Conservation (phyloP, 2,113 vertebrate genomes). For the Phalacrocorax pelagicus region DNA sequence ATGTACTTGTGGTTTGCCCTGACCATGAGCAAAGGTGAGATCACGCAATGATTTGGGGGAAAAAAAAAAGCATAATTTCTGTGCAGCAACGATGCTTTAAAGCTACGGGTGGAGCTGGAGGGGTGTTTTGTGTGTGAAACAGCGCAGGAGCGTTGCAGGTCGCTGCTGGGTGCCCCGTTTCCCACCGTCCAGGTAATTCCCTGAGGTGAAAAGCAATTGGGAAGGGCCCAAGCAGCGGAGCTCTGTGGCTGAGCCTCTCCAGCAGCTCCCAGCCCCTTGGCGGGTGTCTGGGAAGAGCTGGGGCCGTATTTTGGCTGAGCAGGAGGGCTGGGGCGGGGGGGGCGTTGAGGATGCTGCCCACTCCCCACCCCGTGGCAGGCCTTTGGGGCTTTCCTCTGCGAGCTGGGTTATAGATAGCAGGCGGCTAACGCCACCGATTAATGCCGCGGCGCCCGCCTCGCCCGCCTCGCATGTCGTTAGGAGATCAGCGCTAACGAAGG, state of each 20-base stretch:
- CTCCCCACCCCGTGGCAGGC: not conserved
- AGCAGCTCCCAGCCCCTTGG: not conserved
- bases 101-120: not conserved
- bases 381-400: not conserved
- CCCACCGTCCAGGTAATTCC: not conserved
- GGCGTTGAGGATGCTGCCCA: not conserved
- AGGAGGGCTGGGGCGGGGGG: not conserved
- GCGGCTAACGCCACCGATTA: accelerated
- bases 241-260: not conserved
- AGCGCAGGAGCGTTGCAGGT: accelerated
- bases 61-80: accelerated
- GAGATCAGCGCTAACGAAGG: not conserved
- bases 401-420: not conserved
- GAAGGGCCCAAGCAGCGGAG: not conserved
- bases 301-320: accelerated
- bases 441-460: not conserved
- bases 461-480: not conserved
- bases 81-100: not conserved
- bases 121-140: accelerated
- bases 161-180: accelerated
- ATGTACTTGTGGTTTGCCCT: not conserved
- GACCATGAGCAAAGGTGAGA: not conserved
- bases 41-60: accelerated
- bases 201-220: accelerated
- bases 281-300: not conserved